Evolutionary conservation across 2,888 invertebrate genomes (phyloP), one percentile per base, ranked within the genome.

Genomic region (Andricus quercusramuli): DNA sequence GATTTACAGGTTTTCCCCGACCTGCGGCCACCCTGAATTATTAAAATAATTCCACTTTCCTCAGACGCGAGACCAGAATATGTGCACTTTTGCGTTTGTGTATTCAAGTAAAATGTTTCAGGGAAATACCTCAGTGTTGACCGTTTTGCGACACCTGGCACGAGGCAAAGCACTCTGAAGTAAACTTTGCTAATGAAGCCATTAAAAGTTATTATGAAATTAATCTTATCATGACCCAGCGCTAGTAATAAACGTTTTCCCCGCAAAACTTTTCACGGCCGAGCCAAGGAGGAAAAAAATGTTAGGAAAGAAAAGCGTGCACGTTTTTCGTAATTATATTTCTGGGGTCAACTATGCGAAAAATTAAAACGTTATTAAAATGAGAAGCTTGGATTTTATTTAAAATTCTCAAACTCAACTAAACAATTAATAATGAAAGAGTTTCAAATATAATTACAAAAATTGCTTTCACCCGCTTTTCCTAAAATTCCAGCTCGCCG

Each of bases 161-260:
- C 8, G 20, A 47, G 29, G 29, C 47, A 51, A 67, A 44, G 13
- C 47, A 47, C 70, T 68, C 15, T 47, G 8, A 5, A 68, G 44
- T 47, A 29, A 51, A 70, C 47, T 47, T 70, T 70, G 20, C 20
- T 70, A 29, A 51, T 70, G 29, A 70, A 70, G 47, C 29, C 70
- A 51, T 70, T 70, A 70, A 70, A 70, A 70, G 20, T 51, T 51
- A 29, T 20, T 51, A 70, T 51, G 25, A 51, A 70, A 70, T 70
- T 70, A 70, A 70, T 51, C 70, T 70, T 51, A 70, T 47, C 47
- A 47, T 47, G 51, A 25, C 25, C 70, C 59, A 59, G 11, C 59
- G 51, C 70, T 20, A 44, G 25, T 51, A 25, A 47, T 47, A 47
- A 47, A 47, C 17, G 47, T 70, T 51, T 70, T 47, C 5, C 51